Percentiles rank a stretch among this genome's conserved stretches.
Evolutionary conservation across 1,140 invertebrate species (phyloP).

Genomic region (Ceratoteleas bidentatus): DNA sequence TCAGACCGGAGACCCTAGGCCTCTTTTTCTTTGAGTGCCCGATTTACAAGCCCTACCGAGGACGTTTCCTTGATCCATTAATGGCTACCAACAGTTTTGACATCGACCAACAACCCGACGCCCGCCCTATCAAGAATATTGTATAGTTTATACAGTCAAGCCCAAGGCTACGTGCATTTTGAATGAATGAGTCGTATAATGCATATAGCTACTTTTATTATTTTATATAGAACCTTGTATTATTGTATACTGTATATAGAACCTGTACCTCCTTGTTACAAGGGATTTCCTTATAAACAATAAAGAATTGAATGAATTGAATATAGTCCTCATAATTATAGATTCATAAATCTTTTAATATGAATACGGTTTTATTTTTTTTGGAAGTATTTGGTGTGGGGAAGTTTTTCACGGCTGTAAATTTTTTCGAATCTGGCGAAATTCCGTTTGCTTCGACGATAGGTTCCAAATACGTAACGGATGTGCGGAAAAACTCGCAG

Average conservation of each 20-base stretch:
- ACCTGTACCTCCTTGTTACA: not conserved
- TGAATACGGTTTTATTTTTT: no score
- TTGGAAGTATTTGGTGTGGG: no score
- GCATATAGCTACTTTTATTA: not conserved
- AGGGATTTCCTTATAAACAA: not conserved
- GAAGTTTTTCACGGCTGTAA: no score
- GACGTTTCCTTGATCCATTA: not conserved
- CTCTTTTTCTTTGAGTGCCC: not conserved
- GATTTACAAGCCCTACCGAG: not conserved
- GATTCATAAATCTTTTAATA: no score
- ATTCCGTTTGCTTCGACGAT: no score
- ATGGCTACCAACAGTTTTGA: not conserved
- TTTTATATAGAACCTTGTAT: not conserved
- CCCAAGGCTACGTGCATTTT: not conserved
- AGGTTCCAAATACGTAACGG: no score
- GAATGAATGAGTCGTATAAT: not conserved
- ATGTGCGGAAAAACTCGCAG: no score
- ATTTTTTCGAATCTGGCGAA: no score
- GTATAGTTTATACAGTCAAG: not conserved
- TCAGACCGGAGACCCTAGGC: not conserved
- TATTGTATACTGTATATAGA: no score
- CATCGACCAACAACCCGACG: not conserved
- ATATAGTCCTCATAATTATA: no score
- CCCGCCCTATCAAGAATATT: not conserved
- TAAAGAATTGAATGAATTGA: no score